Conservation (phyloP, 2,113 vertebrate species). For the Nansenia antarctica region DNA sequence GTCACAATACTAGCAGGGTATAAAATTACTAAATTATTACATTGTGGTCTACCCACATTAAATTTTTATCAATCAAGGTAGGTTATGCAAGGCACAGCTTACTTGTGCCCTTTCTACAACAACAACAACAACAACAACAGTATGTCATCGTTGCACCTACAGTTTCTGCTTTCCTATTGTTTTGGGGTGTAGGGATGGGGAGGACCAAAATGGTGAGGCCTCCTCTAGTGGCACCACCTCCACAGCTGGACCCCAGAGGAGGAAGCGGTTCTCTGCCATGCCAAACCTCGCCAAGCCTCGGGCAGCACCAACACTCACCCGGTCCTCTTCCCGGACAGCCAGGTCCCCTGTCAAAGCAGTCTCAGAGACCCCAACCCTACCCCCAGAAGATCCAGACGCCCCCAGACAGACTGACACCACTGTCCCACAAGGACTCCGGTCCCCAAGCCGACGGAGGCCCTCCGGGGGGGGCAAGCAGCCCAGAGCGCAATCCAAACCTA, state of each 20-base stretch:
- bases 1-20: no score
- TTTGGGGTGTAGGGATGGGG: slow-evolving; percentile 66
- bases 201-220: slow-evolving; percentile 49
- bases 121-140: no score
- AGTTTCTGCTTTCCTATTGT: no score
- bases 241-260: slow-evolving; percentile 77
- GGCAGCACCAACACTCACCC: slow-evolving; percentile 54
- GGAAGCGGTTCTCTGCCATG: slow-evolving; percentile 84
- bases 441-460: slow-evolving; percentile 42
- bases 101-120: no score
- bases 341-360: slow-evolving; percentile 61
- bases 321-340: slow-evolving; percentile 42
- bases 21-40: no score
- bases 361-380: slow-evolving; percentile 27
- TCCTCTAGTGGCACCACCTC: slow-evolving; percentile 52
- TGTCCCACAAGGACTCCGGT: slow-evolving; percentile 27
- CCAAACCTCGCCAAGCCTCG: slow-evolving; percentile 78
- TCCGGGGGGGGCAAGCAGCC: slow-evolving; percentile 49
- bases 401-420: slow-evolving; percentile 13
- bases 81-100: no score
- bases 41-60: no score
- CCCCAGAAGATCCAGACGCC: slow-evolving; percentile 38
- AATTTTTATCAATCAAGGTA: no score
- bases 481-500: slow-evolving; percentile 32
- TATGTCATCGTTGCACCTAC: no score